phyloP scores from a whole-genome alignment of 2,797 vertebrate genomes.

The Urosaurus nigricauda region DNA sequence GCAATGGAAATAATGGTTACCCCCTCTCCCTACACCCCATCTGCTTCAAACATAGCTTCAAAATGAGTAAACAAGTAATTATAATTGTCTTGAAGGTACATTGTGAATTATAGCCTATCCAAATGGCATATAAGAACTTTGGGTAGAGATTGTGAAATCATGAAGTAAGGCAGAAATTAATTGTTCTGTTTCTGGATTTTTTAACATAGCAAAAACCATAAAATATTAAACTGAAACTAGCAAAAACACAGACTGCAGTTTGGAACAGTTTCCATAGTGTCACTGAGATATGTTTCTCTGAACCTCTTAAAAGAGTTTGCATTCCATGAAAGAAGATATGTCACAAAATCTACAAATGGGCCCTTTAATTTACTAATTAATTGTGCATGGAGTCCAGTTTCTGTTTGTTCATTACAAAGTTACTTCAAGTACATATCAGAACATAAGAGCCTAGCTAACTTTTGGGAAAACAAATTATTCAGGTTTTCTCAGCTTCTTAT shows the following conservation, averaged over 20 bases:
- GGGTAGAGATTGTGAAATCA: constrained; percentile 13
- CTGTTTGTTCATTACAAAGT: not conserved
- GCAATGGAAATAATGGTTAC: constrained; percentile 49
- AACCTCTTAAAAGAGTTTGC: not conserved
- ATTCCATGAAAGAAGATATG: constrained; percentile 23
- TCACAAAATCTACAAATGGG: not conserved
- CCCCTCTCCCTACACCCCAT: constrained; percentile 61
- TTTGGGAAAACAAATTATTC: not conserved
- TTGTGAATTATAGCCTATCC: constrained; percentile 54
- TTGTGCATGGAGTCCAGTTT: not conserved
- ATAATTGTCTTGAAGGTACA: constrained; percentile 70
- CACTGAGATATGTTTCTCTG: not conserved
- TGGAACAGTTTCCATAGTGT: not conserved
- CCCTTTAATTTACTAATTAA: not conserved
- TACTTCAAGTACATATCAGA: not conserved
- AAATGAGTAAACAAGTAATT: constrained; percentile 55
- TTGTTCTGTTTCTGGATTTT: constrained; percentile 56
- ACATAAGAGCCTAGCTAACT: not conserved
- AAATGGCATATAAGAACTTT: constrained; percentile 50
- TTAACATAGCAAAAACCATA: constrained; percentile 7
- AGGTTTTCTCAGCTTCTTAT: not conserved
- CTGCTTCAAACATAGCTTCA: constrained; percentile 66
- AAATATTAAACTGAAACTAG: constrained; percentile 40
- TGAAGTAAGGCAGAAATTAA: not conserved
- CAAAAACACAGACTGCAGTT: not conserved